A percentile compares a stretch with the other conserved stretches of the same genome.
Conservation (phyloP, 1,140 invertebrate genomes). For the Atopsyche davidsoni region DNA sequence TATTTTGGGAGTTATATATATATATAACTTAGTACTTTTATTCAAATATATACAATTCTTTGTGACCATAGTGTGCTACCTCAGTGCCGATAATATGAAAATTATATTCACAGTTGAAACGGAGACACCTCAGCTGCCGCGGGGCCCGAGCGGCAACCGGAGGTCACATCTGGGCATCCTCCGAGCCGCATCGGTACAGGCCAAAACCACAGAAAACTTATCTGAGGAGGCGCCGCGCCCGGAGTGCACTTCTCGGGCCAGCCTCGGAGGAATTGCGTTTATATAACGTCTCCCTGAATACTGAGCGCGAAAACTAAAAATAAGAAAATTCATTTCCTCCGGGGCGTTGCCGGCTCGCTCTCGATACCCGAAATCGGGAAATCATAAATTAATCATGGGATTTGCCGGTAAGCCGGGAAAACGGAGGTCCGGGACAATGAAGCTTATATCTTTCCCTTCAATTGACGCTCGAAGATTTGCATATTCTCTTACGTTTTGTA, state of each 20-base stretch:
- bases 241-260: conserved; percentile 2
- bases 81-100: too few relatives aligned
- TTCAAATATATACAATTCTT: too few relatives aligned
- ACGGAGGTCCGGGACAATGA: conserved; percentile 15
- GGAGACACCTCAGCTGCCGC: too few relatives aligned
- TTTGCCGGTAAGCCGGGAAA: conserved; percentile 7
- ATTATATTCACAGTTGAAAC: too few relatives aligned
- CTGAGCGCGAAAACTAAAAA: not conserved
- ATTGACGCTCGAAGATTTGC: conserved; percentile 23
- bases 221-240: not conserved
- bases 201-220: conserved; percentile 1
- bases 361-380: conserved; percentile 16
- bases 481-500: conserved; percentile 22
- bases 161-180: too few relatives aligned
- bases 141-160: too few relatives aligned
- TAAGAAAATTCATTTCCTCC: not conserved
- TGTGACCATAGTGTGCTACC: too few relatives aligned
- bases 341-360: not conserved
- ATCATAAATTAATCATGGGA: conserved; percentile 20
- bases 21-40: too few relatives aligned
- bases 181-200: too few relatives aligned
- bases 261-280: conserved; percentile 3
- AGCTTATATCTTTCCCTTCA: conserved; percentile 27
- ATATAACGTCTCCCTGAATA: too few relatives aligned
- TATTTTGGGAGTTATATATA: too few relatives aligned